Evolutionary conservation across 2,797 vertebrate genomes (phyloP), one percentile per base, ranked within the genome.

Genomic region (Danio aesculapii): DNA sequence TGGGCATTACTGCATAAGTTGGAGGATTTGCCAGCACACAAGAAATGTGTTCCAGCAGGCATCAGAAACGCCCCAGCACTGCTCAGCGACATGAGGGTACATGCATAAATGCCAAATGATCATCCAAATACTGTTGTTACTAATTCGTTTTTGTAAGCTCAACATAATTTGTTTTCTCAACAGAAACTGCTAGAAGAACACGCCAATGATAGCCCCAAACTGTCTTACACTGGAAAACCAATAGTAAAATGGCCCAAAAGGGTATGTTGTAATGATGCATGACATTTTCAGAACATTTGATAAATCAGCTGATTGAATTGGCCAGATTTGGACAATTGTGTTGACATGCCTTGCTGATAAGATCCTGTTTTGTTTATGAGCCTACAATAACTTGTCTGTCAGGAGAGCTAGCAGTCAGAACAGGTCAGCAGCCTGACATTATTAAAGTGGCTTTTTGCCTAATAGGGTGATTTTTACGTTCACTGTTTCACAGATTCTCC

Each of bases 161-260:
- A 75, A 30, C 30, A 8, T 41, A 30, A 61, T 76, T 5, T 83
- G 12, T n/a, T 30, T 52, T 30, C n/a, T 49, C 8, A n/a, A 47
- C 86, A 99, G 98, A 86, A 92, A 82, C 89, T 98, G 88, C 90
- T 99, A 72, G 93, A 93, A 68, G 93, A 95, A 70, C 96, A 97
- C 87, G 90, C 92, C 0, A 93, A 84, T 84, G 97, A 98, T 6
- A 88, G 96, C 86, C 93, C 95, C 76, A 95, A 96, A 89, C 89
- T 96, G 90, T 95, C 97, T 88, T 96, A 97, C 93, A 98, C 96
- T 88, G 98, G 97, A 91, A 87, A 96, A 87, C 97, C 98, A 46
- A 99, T 99, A 75, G 95, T 99, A 85, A 96, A 94, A 93, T 99
- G 98, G 97, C 96, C 97, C 67, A 94, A 96, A 90, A 96, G 97